Percentiles rank a stretch among this genome's conserved stretches.
These are phyloP conservation scores for Pollenia griseotomentosa DNA, from an alignment of 2,888 invertebrate genomes.

Conservation along the genomic window DNA sequence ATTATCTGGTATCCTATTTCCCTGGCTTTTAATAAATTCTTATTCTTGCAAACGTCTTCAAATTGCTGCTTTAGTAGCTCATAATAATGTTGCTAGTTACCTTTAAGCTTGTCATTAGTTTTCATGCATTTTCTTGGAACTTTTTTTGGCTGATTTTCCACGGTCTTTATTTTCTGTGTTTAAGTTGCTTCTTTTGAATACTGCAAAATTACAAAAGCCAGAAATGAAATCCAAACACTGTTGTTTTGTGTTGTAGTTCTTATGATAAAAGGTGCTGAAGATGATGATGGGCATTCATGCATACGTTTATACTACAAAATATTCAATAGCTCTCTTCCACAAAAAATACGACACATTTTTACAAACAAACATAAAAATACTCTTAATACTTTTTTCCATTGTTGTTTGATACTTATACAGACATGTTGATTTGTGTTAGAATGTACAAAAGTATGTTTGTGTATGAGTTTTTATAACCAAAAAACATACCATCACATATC, in stretches of 20 bases:
- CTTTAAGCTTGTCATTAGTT: too few species aligned
- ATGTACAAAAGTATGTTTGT: conserved; percentile 11
- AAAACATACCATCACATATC: conserved; percentile 34
- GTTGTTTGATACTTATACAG: conserved; percentile 21
- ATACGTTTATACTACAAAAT: conserved; percentile 53
- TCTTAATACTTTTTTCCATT: conserved; percentile 18
- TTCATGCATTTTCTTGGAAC: too few species aligned
- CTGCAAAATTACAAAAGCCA: too few species aligned
- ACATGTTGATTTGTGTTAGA: conserved; percentile 9
- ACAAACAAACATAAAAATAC: not conserved
- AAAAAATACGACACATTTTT: not conserved
- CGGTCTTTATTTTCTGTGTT: not conserved
- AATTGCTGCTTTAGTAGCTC: too few species aligned
- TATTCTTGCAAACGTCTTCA: too few species aligned
- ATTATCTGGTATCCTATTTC: too few species aligned
- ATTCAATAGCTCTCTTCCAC: conserved; percentile 45
- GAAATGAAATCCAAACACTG: too few species aligned
- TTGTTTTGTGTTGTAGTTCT: conserved; percentile 39
- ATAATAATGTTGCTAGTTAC: too few species aligned
- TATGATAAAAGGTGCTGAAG: conserved; percentile 59
- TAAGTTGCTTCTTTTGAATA: not conserved
- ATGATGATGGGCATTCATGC: conserved; percentile 67
- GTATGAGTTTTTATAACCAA: conserved; percentile 43
- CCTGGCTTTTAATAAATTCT: too few species aligned
- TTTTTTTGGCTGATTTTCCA: too few species aligned